A percentile compares a stretch with the other conserved stretches of the same genome.
phyloP scores from a whole-genome alignment of 2,113 vertebrate genomes.

The Quiscalus mexicanus region DNA sequence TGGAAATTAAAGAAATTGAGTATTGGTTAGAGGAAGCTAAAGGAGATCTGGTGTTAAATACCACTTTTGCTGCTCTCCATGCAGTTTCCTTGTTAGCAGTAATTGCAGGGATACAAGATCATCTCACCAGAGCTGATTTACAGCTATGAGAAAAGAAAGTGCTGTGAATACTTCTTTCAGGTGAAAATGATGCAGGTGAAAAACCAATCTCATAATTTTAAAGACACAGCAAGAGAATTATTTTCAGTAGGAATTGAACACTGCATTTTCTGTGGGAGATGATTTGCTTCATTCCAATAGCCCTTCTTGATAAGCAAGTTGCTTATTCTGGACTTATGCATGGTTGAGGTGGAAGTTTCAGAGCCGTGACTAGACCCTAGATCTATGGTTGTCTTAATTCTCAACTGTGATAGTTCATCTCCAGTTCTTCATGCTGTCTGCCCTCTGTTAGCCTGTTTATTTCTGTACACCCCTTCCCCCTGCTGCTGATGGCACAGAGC shows the following conservation, averaged over 20 bases:
- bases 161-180: neutral
- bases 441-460: neutral
- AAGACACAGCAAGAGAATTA: neutral
- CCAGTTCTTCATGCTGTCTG: neutral
- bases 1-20: neutral
- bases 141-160: neutral
- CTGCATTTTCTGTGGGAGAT: neutral
- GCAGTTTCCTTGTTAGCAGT: neutral
- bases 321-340: rapidly evolving
- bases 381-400: neutral
- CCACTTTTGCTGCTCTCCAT: neutral
- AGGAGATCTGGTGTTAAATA: neutral
- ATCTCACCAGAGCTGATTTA: neutral
- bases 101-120: neutral
- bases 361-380: neutral
- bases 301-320: neutral
- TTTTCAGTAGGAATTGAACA: neutral
- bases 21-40: neutral
- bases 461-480: neutral
- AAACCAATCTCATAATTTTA: neutral
- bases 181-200: neutral
- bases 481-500: neutral
- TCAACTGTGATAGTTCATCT: neutral
- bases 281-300: neutral
- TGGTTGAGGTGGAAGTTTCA: neutral